Evolutionary conservation across 2,888 invertebrate species (phyloP), one percentile per base, ranked within the genome.

Genomic region (Sturmia bella): DNA sequence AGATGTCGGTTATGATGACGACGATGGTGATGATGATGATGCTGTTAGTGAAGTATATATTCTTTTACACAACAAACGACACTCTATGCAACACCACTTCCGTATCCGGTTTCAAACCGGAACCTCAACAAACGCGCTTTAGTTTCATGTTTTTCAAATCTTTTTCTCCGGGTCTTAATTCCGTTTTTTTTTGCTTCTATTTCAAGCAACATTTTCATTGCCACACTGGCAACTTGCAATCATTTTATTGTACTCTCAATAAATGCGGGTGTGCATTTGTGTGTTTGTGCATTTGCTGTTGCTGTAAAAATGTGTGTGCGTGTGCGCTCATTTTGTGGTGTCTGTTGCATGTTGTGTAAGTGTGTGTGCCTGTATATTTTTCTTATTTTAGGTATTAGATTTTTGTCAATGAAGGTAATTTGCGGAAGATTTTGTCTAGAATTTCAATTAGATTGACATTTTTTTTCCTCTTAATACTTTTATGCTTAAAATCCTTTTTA

Each of bases 351-450:
- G 37, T 37, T 43, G 52, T 52, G 70, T 9, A 43, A 37, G 15
- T 21, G 3, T 45, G 64, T 39, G n/a, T 79, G 69, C 19, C 37
- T 45, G 39, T 56, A 19, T 45, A 9, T 32, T 27, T 52, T 43
- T 69, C 87, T 87, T 86, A 86, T 84, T 84, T 86, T 85, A 87
- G 89, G 57, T 89, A 89, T 88, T 89, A 89, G 89, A 89, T 89
- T 89, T 89, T 89, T 89, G 89, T 89, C 89, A 89, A 89, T 89
- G 88, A 88, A 88, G 89, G 89, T 89, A 89, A 89, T 89, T 89
- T 89, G 89, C 89, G 88, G 89, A 89, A 89, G 89, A 89, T 89
- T 89, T 89, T 88, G 89, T 89, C 89, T 89, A 89, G 89, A 89
- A 89, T 89, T 89, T 89, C 89, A 89, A 89, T 89, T 89, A 89